These are phyloP conservation scores for Aricia agestis DNA, from an alignment of 1,140 invertebrate species.

Conservation along the genomic window DNA sequence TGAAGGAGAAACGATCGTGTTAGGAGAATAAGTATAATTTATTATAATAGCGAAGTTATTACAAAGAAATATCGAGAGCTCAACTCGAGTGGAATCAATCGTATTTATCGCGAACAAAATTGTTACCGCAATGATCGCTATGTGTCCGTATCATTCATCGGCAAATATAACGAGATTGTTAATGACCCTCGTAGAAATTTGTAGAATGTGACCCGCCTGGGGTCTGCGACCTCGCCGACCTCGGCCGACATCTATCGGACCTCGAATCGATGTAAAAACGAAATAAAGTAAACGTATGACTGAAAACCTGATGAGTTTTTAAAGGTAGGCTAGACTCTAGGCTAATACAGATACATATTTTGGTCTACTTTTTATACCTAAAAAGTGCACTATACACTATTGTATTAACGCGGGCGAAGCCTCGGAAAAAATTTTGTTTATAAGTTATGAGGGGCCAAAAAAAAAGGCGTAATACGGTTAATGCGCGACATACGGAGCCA, in stretches of 20 bases:
- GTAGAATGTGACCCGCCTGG: background rate
- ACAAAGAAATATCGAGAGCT: no score
- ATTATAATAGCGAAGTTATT: no score
- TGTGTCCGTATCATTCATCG: background rate
- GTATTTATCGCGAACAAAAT: background rate
- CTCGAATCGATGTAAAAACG: background rate
- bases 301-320: no score
- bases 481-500: background rate
- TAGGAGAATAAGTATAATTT: no score
- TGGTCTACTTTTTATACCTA: no score
- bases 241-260: background rate
- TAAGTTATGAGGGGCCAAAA: background rate
- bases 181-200: background rate
- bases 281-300: background rate
- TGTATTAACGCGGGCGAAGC: no score
- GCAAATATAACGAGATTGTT: background rate
- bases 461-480: background rate
- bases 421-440: no score
- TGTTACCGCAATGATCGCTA: background rate
- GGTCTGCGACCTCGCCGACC: background rate
- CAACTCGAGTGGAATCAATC: no score
- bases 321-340: no score
- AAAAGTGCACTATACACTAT: no score
- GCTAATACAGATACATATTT: no score
- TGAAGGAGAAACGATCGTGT: no score